Percentiles rank a stretch among this genome's conserved stretches.
Conservation (phyloP, 2,888 invertebrate genomes). For the Phytoseiulus persimilis region DNA sequence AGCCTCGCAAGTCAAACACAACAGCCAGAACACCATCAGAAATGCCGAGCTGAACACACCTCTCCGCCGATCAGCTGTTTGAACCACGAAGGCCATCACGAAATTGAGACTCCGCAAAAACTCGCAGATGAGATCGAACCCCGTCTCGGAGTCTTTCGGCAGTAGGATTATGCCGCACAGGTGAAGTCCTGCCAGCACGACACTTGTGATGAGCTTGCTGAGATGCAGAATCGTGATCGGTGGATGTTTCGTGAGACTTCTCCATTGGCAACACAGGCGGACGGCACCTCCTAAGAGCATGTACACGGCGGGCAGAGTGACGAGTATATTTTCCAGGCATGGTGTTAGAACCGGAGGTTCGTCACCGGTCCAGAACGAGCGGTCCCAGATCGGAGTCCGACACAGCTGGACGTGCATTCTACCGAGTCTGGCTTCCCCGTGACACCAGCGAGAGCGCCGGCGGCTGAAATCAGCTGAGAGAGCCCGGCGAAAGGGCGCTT, state of each 20-base stretch:
- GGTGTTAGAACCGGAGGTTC: conserved; percentile 10
- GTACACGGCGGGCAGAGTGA: not conserved
- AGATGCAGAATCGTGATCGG: conserved; percentile 10
- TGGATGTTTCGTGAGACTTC: not conserved
- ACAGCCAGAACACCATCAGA: conserved; percentile 49
- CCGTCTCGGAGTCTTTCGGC: not conserved
- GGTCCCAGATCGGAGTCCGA: conserved; percentile 24
- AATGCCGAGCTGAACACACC: conserved; percentile 49
- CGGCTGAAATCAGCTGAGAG: not conserved
- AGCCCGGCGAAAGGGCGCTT: not conserved
- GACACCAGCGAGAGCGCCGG: not conserved
- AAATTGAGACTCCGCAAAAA: not conserved
- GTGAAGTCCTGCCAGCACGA: not conserved
- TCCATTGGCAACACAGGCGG: not conserved
- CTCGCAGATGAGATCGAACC: not conserved
- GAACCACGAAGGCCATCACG: conserved; percentile 37
- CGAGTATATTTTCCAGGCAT: conserved; percentile 24
- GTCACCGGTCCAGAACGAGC: not conserved
- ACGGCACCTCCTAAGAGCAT: conserved; percentile 6
- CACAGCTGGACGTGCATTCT: conserved; percentile 6
- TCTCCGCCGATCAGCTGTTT: conserved; percentile 46
- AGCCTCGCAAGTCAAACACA: not conserved
- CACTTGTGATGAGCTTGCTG: not conserved
- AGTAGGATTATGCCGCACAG: not conserved
- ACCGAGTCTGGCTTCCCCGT: not conserved